Conservation (phyloP, 2,113 vertebrate species). For the Platycercus adscitus region DNA sequence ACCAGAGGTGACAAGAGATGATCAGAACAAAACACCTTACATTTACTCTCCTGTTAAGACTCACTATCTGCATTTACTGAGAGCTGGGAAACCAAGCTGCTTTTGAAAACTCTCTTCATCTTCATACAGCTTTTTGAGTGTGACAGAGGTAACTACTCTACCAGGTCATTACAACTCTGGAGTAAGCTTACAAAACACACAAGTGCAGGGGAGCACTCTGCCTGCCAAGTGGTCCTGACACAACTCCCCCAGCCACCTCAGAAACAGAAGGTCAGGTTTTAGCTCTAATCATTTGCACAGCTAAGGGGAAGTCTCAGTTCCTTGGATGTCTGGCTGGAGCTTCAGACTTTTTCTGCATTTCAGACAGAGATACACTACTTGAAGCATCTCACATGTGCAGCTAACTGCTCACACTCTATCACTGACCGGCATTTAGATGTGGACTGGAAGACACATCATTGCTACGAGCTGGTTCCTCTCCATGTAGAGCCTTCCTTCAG, state of each 20-base stretch:
- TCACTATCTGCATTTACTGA: neutral
- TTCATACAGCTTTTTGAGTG: neutral
- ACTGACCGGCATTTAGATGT: neutral
- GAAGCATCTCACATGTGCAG: neutral
- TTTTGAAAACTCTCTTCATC: neutral
- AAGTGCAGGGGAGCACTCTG: neutral
- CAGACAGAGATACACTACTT: neutral
- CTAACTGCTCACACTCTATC: neutral
- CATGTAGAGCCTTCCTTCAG: neutral
- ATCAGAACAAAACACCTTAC: neutral
- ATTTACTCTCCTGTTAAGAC: neutral
- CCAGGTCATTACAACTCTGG: neutral
- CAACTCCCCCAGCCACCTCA: neutral
- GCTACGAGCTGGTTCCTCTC: neutral
- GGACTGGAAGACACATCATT: neutral
- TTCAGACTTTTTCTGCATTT: neutral
- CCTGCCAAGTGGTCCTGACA: neutral
- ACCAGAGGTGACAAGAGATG: neutral
- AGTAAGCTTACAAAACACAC: neutral
- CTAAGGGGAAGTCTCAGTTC: neutral
- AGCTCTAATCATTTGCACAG: neutral
- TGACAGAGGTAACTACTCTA: slow-evolving; percentile 8
- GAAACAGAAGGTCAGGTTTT: neutral
- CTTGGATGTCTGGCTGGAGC: neutral
- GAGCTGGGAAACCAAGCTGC: neutral